These are phyloP conservation scores for Yasuhikotakia modesta DNA, from an alignment of 2,797 vertebrate genomes.

Conservation along the genomic window DNA sequence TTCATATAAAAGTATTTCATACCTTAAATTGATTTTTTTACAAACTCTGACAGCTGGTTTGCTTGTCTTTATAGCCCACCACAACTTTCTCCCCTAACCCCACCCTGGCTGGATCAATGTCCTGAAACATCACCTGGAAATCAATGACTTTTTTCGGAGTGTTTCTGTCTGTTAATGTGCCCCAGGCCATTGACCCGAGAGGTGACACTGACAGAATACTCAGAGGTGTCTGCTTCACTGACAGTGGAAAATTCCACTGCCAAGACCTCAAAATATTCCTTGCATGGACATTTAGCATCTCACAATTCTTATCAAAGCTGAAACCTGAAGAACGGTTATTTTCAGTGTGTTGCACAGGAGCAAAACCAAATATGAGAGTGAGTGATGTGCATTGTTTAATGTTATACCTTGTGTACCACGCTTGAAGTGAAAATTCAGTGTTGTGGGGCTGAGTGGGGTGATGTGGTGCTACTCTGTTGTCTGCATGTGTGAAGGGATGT, in stretches of 20 bases:
- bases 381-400: not conserved
- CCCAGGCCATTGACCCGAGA: constrained; percentile 46
- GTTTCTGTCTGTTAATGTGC: constrained; percentile 44
- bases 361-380: not conserved
- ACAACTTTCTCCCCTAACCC: constrained; percentile 11
- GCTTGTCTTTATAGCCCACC: constrained; percentile 14
- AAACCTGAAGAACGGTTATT: constrained; percentile 20
- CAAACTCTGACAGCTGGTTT: constrained; percentile 24
- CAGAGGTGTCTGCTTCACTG: constrained; percentile 28
- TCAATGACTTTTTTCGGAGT: constrained; percentile 49
- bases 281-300: constrained; percentile 1
- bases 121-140: constrained; percentile 59
- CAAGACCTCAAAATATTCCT: constrained; percentile 22
- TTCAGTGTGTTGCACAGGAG: not conserved
- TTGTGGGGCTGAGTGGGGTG: constrained; percentile 18
- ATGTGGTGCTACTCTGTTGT: not conserved
- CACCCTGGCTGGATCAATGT: constrained; percentile 54
- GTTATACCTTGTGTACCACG: not conserved
- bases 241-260: constrained; percentile 21
- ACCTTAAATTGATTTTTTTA: not conserved
- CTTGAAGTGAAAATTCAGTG: not conserved
- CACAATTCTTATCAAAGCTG: not conserved
- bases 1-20: too few relatives aligned
- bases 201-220: constrained; percentile 33
- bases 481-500: constrained; percentile 10